These are phyloP conservation scores for Eulemur rubriventer DNA, from an alignment of 2,797 vertebrate species.

Conservation along the genomic window DNA sequence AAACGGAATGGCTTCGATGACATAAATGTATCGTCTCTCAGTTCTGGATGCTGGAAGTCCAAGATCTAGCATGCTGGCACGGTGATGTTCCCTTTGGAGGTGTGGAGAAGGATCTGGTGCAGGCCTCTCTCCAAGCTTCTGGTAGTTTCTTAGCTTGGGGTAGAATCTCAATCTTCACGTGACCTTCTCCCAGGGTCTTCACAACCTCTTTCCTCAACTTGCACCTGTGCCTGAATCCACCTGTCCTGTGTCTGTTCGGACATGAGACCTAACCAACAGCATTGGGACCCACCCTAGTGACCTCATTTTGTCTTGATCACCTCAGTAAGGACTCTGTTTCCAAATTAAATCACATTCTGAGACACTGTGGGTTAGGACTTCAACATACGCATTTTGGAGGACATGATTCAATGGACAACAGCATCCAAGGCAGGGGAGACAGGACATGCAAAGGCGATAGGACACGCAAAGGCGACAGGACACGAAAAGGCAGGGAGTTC, in stretches of 20 bases:
- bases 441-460: too few relatives aligned
- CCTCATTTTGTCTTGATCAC: not conserved
- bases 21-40: not conserved
- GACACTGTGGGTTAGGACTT: not conserved
- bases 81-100: not conserved
- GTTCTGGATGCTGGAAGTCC: not conserved
- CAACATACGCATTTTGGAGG: too few relatives aligned
- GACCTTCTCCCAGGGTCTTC: not conserved
- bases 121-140: not conserved
- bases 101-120: too few relatives aligned
- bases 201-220: fast-evolving
- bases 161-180: too few relatives aligned
- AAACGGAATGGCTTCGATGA: not conserved
- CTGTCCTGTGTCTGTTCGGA: not conserved
- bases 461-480: not conserved
- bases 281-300: not conserved
- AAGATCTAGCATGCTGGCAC: not conserved
- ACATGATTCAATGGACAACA: too few relatives aligned
- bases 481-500: not conserved
- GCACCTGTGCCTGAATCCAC: not conserved
- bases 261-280: too few relatives aligned
- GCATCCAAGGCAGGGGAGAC: too few relatives aligned
- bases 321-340: not conserved
- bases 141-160: not conserved
- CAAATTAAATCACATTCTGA: not conserved